phyloP scores from a whole-genome alignment of 2,888 invertebrate species.

The Macrophya alboannulata region DNA sequence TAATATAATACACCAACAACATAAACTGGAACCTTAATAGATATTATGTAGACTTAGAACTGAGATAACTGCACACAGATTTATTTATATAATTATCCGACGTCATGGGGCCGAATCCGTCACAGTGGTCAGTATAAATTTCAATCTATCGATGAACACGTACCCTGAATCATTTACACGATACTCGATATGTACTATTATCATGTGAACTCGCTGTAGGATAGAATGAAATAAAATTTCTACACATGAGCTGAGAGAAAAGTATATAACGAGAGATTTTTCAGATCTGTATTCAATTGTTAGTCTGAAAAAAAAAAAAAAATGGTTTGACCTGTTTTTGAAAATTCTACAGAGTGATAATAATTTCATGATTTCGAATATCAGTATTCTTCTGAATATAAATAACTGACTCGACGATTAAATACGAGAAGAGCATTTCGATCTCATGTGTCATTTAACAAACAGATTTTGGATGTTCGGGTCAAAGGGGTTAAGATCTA shows the following conservation, averaged over 20 bases:
- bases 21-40: not conserved
- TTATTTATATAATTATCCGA: not conserved
- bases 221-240: too few species aligned
- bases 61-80: not conserved
- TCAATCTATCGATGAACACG: not conserved
- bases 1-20: not conserved
- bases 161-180: not conserved
- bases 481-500: conserved; percentile 18
- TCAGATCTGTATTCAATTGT: too few species aligned
- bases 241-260: too few species aligned
- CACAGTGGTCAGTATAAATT: not conserved
- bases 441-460: not conserved
- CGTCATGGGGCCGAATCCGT: not conserved
- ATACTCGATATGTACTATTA: too few species aligned
- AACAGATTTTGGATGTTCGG: conserved; percentile 17
- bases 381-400: not conserved
- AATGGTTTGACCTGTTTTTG: too few species aligned
- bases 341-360: too few species aligned
- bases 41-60: not conserved
- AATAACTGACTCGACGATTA: not conserved
- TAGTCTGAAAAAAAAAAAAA: too few species aligned
- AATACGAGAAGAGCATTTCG: not conserved
- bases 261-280: too few species aligned
- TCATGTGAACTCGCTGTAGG: too few species aligned
- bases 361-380: not conserved